Evolutionary conservation across 2,888 invertebrate species (phyloP).

Genomic region (Watsonalla binaria): DNA sequence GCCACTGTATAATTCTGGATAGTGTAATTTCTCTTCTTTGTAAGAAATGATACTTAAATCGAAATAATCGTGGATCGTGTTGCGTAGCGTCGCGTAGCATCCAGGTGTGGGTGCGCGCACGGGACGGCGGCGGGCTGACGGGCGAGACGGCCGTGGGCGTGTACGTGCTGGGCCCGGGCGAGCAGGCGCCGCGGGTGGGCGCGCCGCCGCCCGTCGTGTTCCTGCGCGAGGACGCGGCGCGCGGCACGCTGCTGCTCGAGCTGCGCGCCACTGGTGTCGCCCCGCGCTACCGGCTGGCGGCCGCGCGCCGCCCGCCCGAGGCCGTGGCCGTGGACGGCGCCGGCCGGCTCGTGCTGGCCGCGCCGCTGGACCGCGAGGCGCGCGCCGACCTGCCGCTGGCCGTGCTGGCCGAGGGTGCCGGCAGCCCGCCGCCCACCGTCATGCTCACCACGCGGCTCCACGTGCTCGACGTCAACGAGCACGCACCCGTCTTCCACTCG

Average conservation of each 20-base stretch:
- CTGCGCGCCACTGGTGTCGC: slow-evolving; percentile 33
- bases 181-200: slow-evolving; percentile 85
- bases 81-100: slow-evolving; percentile 84
- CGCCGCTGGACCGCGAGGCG: slow-evolving; percentile 86
- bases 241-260: slow-evolving; percentile 54
- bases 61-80: too few relatives aligned
- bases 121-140: slow-evolving; percentile 89
- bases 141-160: slow-evolving; percentile 90
- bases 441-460: slow-evolving; percentile 86
- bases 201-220: slow-evolving; percentile 87
- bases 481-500: slow-evolving; percentile 91
- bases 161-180: slow-evolving; percentile 84
- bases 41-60: too few relatives aligned
- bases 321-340: slow-evolving; percentile 85
- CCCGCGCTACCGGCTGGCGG: slow-evolving; percentile 31
- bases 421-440: slow-evolving; percentile 80
- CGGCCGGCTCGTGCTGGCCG: slow-evolving; percentile 86
- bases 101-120: slow-evolving; percentile 93
- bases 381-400: slow-evolving; percentile 63
- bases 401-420: slow-evolving; percentile 53
- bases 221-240: slow-evolving; percentile 85
- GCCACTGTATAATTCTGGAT: too few relatives aligned
- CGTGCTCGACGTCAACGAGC: slow-evolving; percentile 94
- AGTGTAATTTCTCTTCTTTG: too few relatives aligned
- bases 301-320: slow-evolving; percentile 73